Evolutionary conservation across 1,140 invertebrate species (phyloP).

Genomic region (Tetramorium alpestre): DNA sequence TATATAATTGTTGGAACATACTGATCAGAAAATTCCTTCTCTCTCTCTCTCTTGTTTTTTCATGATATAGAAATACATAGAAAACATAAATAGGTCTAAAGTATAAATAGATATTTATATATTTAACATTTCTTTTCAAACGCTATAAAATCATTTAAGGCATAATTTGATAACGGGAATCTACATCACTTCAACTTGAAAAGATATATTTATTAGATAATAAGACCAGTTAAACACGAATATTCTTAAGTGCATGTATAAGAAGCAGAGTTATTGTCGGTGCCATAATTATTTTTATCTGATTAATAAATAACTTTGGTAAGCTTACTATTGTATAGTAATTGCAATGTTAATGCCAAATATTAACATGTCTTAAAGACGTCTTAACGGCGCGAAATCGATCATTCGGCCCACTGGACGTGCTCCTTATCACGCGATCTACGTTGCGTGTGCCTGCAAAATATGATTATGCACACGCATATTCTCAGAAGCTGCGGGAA

Average conservation of each 20-base stretch:
- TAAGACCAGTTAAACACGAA: not conserved
- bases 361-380: slow-evolving; percentile 40
- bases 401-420: slow-evolving; percentile 28
- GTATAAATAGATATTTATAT: not conserved
- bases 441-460: slow-evolving; percentile 31
- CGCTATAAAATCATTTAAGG: not conserved
- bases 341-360: slow-evolving; percentile 3
- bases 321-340: not conserved
- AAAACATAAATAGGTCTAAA: not conserved
- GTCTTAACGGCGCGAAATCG: slow-evolving; percentile 45
- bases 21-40: not conserved
- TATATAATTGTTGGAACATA: not conserved
- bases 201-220: not conserved
- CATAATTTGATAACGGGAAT: not conserved
- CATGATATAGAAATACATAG: not conserved
- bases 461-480: slow-evolving; percentile 47
- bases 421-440: slow-evolving; percentile 44
- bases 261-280: not conserved
- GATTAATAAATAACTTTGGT: slow-evolving; percentile 9
- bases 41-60: not conserved
- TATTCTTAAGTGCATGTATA: not conserved
- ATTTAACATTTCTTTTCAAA: not conserved
- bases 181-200: not conserved
- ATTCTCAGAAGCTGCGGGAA: slow-evolving; percentile 42
- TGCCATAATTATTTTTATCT: slow-evolving; percentile 32